These are phyloP conservation scores for Vidua chalybeata DNA, from an alignment of 2,113 vertebrate genomes.

Conservation along the genomic window DNA sequence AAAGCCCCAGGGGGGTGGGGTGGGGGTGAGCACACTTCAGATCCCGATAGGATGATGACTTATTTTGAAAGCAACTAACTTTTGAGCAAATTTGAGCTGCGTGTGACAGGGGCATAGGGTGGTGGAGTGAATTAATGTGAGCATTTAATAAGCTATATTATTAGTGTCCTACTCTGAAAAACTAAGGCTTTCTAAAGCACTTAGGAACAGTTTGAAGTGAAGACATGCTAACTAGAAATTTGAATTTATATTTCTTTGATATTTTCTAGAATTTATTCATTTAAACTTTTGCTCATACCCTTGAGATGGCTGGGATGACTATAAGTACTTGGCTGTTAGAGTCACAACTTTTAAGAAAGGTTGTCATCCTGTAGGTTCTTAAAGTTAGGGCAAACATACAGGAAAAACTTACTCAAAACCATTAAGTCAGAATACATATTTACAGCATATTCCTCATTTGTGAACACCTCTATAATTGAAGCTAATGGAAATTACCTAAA, in stretches of 20 bases:
- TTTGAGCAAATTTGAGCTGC: conserved; percentile 50
- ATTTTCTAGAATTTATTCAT: background rate
- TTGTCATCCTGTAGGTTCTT: background rate
- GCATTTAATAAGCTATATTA: conserved; percentile 26
- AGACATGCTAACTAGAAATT: background rate
- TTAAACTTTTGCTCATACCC: background rate
- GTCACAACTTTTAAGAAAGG: background rate
- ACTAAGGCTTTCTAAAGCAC: background rate
- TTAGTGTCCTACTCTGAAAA: background rate
- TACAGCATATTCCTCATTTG: background rate
- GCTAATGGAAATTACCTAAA: background rate
- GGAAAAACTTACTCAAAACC: background rate
- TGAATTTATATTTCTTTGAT: background rate
- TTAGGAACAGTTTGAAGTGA: background rate
- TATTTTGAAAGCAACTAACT: conserved; percentile 58
- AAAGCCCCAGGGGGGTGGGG: background rate
- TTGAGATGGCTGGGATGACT: background rate
- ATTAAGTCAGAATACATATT: background rate
- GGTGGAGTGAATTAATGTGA: conserved; percentile 32
- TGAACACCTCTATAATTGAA: fast-evolving
- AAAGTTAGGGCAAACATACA: background rate
- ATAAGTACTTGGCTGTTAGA: background rate
- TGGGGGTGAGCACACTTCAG: background rate
- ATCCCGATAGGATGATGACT: conserved; percentile 31
- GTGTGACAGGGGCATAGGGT: background rate